Conservation (phyloP, 1,140 invertebrate species). For the Epicauta chinensis region DNA sequence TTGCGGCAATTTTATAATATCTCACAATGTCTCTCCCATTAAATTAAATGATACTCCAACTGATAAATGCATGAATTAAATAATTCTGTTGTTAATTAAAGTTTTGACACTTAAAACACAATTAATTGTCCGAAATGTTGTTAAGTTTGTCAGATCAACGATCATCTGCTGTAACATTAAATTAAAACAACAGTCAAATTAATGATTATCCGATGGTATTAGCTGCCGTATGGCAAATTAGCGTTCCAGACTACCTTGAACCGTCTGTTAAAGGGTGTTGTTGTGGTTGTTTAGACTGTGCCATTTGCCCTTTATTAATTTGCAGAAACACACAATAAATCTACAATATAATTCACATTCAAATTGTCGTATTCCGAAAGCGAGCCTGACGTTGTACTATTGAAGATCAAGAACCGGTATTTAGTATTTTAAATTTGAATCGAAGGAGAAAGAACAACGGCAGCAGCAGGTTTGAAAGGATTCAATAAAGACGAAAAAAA, state of each 20-base stretch:
- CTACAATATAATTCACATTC: conserved; percentile 1
- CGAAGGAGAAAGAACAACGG: conserved; percentile 5
- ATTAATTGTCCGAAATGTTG: not conserved
- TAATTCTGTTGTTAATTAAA: too few relatives aligned
- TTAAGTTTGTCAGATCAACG: too few relatives aligned
- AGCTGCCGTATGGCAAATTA: conserved; percentile 4
- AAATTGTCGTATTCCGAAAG: not conserved
- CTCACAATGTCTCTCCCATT: too few relatives aligned
- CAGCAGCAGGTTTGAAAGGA: not conserved
- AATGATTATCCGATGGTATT: too few relatives aligned
- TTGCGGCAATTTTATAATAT: too few relatives aligned
- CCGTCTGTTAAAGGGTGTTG: conserved; percentile 2
- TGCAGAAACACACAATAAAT: too few relatives aligned
- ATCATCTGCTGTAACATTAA: too few relatives aligned
- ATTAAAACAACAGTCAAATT: too few relatives aligned
- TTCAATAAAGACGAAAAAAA: too few relatives aligned
- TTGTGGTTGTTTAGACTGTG: conserved; percentile 5
- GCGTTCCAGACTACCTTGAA: conserved; percentile 17
- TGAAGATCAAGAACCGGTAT: conserved; percentile 15
- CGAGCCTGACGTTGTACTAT: conserved; percentile 8
- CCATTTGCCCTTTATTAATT: not conserved
- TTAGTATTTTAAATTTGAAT: conserved; percentile 4
- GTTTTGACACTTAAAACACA: too few relatives aligned
- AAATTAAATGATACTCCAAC: too few relatives aligned
- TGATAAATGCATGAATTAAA: too few relatives aligned